phyloP scores from a whole-genome alignment of 2,797 vertebrate genomes.

The Channa striata region DNA sequence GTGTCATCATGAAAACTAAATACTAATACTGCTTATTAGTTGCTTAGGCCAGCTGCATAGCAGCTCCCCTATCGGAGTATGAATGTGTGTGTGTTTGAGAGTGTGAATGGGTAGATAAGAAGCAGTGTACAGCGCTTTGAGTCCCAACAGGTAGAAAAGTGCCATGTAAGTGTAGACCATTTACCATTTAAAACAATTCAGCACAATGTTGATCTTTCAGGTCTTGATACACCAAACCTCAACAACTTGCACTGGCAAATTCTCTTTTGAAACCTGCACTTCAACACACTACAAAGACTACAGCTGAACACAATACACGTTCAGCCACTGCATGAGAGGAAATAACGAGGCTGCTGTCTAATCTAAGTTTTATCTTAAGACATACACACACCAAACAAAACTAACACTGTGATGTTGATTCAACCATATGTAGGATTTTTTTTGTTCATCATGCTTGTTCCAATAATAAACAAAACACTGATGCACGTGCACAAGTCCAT shows the following conservation, averaged over 20 bases:
- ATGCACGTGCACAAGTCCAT: too few relatives aligned
- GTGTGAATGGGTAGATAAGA: too few relatives aligned
- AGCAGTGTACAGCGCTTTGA: too few relatives aligned
- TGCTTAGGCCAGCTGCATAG: too few relatives aligned
- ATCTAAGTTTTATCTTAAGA: neutral
- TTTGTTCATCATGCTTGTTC: too few relatives aligned
- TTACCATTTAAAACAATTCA: conserved; percentile 15
- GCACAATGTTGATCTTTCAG: conserved; percentile 27
- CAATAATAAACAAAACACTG: too few relatives aligned
- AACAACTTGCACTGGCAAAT: neutral
- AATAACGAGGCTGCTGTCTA: neutral
- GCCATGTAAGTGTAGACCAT: too few relatives aligned
- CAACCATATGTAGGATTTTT: too few relatives aligned
- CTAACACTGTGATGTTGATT: neutral
- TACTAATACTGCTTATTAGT: too few relatives aligned
- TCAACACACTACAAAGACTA: conserved; percentile 2
- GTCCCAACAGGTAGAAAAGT: too few relatives aligned
- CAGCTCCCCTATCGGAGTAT: too few relatives aligned
- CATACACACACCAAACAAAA: neutral
- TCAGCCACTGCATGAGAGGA: neutral
- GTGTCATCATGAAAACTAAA: conserved; percentile 18
- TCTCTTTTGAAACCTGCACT: neutral
- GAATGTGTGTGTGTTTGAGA: too few relatives aligned
- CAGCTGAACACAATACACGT: neutral
- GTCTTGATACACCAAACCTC: conserved; percentile 3